phyloP scores from a whole-genome alignment of 2,888 invertebrate genomes.

The Euzophera pinguis region DNA sequence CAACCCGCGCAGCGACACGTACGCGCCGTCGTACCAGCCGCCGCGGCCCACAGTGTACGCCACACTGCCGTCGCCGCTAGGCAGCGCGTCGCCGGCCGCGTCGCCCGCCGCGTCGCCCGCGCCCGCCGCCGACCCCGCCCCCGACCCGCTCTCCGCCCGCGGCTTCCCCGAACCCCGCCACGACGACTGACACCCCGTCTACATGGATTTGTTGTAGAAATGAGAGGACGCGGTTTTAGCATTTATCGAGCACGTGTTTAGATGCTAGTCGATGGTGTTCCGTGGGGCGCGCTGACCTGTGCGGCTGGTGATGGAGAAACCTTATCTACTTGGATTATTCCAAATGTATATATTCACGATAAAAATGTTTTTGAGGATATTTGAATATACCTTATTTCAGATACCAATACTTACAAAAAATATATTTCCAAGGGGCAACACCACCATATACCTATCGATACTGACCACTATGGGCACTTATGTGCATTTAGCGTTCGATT shows the following conservation, averaged over 20 bases:
- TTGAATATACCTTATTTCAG: too few species aligned
- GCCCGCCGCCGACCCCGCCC: constrained; percentile 45
- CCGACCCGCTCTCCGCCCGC: constrained; percentile 45
- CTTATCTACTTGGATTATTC: not conserved
- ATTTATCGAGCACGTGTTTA: constrained; percentile 12
- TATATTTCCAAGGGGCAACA: too few species aligned
- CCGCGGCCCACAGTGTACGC: constrained; percentile 75
- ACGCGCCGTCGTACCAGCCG: constrained; percentile 74
- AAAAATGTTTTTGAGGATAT: too few species aligned
- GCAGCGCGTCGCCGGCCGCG: constrained; percentile 61
- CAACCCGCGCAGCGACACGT: constrained; percentile 74
- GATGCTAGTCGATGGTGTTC: constrained; percentile 14
- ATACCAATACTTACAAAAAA: too few species aligned
- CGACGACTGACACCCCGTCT: constrained; percentile 45
- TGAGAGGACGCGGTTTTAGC: constrained; percentile 16
- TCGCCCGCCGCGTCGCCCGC: constrained; percentile 65
- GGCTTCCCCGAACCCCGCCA: constrained; percentile 48
- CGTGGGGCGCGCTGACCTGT: not conserved
- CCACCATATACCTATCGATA: too few species aligned
- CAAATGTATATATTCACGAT: not conserved
- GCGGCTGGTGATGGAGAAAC: not conserved
- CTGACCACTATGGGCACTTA: too few species aligned
- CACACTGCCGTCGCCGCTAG: constrained; percentile 67
- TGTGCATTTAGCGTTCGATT: too few species aligned
- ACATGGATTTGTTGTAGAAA: constrained; percentile 12